Evolutionary conservation across 2,113 vertebrate species (phyloP).

Genomic region (Cyanistes caeruleus): DNA sequence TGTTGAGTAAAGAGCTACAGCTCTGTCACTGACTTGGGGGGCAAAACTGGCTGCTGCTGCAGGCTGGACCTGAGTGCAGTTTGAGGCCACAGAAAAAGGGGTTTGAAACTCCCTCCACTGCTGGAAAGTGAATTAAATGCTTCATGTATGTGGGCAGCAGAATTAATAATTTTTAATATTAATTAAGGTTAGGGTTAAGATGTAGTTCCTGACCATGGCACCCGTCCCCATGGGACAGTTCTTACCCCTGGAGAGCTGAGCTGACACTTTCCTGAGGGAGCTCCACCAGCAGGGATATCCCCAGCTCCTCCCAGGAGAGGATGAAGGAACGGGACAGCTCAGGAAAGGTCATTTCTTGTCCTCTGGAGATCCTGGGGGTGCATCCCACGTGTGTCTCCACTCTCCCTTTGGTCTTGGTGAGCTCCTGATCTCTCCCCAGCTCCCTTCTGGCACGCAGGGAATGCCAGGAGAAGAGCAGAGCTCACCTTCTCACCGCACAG

Average conservation of each 20-base stretch:
- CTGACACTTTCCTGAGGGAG: background rate
- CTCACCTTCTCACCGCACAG: background rate
- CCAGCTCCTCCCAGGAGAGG: background rate
- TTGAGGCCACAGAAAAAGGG: background rate
- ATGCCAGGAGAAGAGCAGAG: background rate
- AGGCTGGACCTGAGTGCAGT: background rate
- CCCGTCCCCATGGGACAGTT: background rate
- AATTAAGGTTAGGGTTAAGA: background rate
- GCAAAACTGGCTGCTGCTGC: background rate
- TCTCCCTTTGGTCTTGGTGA: background rate
- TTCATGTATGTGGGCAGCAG: background rate
- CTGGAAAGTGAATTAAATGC: background rate
- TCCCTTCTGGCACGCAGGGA: background rate
- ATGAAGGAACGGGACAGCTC: background rate
- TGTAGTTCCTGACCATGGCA: background rate
- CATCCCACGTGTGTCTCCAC: accelerated
- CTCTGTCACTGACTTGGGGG: background rate
- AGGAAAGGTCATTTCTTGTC: background rate
- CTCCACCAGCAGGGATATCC: background rate
- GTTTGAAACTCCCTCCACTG: background rate
- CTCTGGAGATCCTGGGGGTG: background rate
- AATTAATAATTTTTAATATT: background rate
- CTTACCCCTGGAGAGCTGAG: background rate
- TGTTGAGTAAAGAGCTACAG: background rate
- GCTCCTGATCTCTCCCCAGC: background rate